phyloP scores from a whole-genome alignment of 2,113 vertebrate genomes.

The Spea multiplicata region DNA sequence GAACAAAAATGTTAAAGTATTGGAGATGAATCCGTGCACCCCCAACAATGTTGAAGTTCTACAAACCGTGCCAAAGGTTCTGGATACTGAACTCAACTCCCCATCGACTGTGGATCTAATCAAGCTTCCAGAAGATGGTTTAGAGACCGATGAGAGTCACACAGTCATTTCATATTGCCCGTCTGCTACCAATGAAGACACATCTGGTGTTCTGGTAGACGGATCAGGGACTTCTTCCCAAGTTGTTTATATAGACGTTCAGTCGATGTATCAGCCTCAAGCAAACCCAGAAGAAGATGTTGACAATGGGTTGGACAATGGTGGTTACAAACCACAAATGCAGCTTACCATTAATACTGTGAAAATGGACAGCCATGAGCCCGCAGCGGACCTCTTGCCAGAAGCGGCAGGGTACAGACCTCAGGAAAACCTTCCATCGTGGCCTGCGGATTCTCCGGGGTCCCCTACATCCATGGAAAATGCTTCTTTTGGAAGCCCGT shows the following conservation, averaged over 20 bases:
- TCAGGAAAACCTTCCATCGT: constrained; percentile 72
- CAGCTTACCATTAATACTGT: constrained; percentile 55
- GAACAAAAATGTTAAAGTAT: constrained; percentile 65
- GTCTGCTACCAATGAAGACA: constrained; percentile 81
- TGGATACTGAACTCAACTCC: constrained; percentile 75
- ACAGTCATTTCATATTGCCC: constrained; percentile 80
- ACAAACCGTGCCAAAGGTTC: constrained; percentile 74
- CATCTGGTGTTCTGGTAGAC: constrained; percentile 59
- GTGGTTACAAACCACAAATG: constrained; percentile 78
- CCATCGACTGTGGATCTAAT: constrained; percentile 62
- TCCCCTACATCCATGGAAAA: constrained; percentile 68
- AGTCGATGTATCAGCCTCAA: constrained; percentile 79
- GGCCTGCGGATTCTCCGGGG: constrained; percentile 77
- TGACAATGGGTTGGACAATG: constrained; percentile 51
- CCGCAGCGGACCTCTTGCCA: constrained; percentile 55
- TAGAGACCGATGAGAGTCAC: constrained; percentile 68
- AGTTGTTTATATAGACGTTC: constrained; percentile 90
- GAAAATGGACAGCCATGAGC: constrained; percentile 47
- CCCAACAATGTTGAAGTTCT: constrained; percentile 87
- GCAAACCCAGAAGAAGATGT: constrained; percentile 62
- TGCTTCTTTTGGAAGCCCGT: constrained; percentile 85
- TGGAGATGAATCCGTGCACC: constrained; percentile 84
- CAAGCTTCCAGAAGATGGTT: constrained; percentile 62
- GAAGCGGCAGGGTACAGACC: constrained; percentile 80
- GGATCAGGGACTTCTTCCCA: constrained; percentile 76